Conservation (phyloP, 1,140 invertebrate species). For the Hylaeus anthracinus region DNA sequence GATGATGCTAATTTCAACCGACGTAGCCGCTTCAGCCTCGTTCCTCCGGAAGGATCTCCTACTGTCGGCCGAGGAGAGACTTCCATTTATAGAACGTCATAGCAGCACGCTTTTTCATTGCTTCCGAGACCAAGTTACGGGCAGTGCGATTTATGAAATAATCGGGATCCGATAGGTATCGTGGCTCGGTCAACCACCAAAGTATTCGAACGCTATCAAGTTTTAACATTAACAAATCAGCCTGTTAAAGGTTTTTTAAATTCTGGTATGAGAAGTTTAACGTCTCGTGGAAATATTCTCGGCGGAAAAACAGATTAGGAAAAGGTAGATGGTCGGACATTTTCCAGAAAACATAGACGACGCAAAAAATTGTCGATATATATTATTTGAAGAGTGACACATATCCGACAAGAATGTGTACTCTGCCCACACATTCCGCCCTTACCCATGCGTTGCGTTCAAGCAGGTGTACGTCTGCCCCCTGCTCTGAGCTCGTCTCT, state of each 20-base stretch:
- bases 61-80: constrained; percentile 22
- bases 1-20: constrained; percentile 65
- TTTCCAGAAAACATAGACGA: not conserved
- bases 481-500: constrained; percentile 39
- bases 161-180: constrained; percentile 25
- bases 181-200: constrained; percentile 3
- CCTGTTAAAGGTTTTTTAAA: too few species aligned
- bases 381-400: constrained; percentile 66
- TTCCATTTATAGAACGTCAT: constrained; percentile 44
- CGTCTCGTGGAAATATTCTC: not conserved
- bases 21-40: constrained; percentile 40
- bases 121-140: constrained; percentile 11
- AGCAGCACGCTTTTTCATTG: constrained; percentile 12
- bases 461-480: constrained; percentile 70
- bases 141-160: constrained; percentile 32
- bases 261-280: too few species aligned
- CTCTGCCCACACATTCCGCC: constrained; percentile 52
- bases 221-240: not conserved
- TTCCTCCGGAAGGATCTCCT: constrained; percentile 19
- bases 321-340: not conserved
- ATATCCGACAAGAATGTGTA: constrained; percentile 59
- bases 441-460: constrained; percentile 48
- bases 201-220: not conserved
- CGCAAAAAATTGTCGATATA: constrained; percentile 32
- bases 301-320: not conserved